Base-by-base conservation (phyloP, 1,140 invertebrate species). In the Zaprionus lachaisei region DNA sequence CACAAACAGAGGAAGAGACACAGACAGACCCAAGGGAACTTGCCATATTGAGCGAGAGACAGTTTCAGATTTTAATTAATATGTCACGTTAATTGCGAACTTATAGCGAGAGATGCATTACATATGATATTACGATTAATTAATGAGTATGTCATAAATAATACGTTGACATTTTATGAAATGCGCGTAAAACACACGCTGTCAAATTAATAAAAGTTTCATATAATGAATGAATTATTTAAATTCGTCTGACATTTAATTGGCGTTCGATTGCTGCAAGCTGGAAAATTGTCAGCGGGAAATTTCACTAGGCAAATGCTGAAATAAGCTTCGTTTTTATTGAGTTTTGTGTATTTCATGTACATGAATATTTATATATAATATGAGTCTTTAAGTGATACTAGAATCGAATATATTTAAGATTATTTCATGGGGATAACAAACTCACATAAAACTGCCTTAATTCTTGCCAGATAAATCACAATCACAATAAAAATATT, bases 41-140 rank as follows among this genome's bases (percentile, higher is more conserved):
- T 17, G 7, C 24, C 54, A 60, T 51, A 60, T 20, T 49, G 64
- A 58, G 24, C 51, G 47, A 63, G 26, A 9, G 37, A 64, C 61
- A 37, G 44, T 67, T 64, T 44, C 73, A 70, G 77, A 69, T 65
- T 80, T 87, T 87, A 86, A 86, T 86, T 77, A 86, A 83, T 83
- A 58, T 80, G 77, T 74, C 73, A 69, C 66, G 75, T 87, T 80
- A 86, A 83, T 80, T 77, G 83, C 72, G 60, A 28, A 72, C 20
- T 26, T 7, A 44, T 17, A n/a, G n/a, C 54, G 9, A 68, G n/a
- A 37, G 15, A 68, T 49, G 47, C 47, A 49, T 58, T 38, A 31
- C 28, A 28, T 12, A 17, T 44, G n/a, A 47, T 34, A 44, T 58
- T 49, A 41, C 65, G 47, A 67, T 67, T 67, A 58, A 58, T 24